These are phyloP conservation scores for Drosophila pallidifrons DNA, from an alignment of 1,140 invertebrate species.

Conservation along the genomic window DNA sequence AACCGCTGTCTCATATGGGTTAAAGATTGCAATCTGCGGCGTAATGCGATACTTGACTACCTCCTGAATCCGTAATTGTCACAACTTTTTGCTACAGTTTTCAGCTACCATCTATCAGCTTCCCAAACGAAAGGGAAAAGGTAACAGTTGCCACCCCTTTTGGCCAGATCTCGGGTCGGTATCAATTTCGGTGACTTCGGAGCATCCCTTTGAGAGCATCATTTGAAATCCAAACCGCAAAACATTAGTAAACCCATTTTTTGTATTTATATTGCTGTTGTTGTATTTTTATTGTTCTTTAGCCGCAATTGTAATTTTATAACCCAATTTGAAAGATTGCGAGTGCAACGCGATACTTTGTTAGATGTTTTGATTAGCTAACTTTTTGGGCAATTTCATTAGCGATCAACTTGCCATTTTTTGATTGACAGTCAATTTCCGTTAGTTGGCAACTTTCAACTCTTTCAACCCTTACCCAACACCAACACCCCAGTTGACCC, in stretches of 20 bases:
- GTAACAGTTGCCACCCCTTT: constrained; percentile 66
- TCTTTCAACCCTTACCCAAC: constrained; percentile 47
- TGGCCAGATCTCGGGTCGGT: constrained; percentile 29
- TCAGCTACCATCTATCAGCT: background rate
- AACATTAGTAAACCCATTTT: constrained; percentile 73
- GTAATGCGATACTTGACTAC: constrained; percentile 66
- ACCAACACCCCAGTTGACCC: constrained; percentile 47
- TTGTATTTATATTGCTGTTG: constrained; percentile 13
- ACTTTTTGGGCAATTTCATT: constrained; percentile 1
- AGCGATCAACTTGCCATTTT: constrained; percentile 1
- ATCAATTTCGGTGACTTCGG: constrained; percentile 66
- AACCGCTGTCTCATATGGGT: constrained; percentile 25
- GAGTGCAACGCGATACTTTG: constrained; percentile 27
- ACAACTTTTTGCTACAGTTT: constrained; percentile 36
- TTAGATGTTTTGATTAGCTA: constrained; percentile 39
- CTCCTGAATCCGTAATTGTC: constrained; percentile 27
- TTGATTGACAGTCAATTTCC: constrained; percentile 20
- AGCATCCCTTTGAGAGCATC: constrained; percentile 69
- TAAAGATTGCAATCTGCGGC: constrained; percentile 69
- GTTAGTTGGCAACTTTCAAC: constrained; percentile 3
- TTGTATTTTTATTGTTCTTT: constrained; percentile 53
- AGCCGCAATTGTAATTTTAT: constrained; percentile 78
- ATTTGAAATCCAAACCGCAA: constrained; percentile 73
- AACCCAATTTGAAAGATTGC: constrained; percentile 64
- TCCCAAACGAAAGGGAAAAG: background rate